phyloP scores from a whole-genome alignment of 2,797 vertebrate species.

The Tadarida brasiliensis region DNA sequence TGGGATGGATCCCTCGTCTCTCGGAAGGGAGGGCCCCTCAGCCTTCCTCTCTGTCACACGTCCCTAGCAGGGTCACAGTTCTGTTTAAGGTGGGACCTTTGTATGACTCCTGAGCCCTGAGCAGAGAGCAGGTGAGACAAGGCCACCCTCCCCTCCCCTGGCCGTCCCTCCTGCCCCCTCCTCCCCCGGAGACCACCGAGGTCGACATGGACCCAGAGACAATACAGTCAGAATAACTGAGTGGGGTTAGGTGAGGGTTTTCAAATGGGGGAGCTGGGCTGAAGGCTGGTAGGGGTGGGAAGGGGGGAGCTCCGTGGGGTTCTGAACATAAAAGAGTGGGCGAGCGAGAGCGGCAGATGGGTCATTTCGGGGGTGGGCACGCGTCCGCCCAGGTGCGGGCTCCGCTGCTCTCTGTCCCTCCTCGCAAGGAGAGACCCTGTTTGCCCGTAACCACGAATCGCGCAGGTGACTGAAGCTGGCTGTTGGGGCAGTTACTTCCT shows the following conservation, averaged over 20 bases:
- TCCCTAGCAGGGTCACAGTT: not conserved
- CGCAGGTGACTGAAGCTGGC: not conserved
- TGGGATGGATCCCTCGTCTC: not conserved
- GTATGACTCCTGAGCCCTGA: conserved; percentile 82
- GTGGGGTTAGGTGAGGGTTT: not conserved
- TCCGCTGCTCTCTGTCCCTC: not conserved
- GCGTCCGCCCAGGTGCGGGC: not conserved
- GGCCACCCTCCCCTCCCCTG: not conserved
- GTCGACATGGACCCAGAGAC: not conserved
- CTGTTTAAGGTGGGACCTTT: conserved; percentile 92
- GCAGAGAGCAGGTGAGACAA: not conserved
- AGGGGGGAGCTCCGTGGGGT: not conserved
- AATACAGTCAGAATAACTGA: not conserved
- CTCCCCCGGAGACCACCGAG: not conserved
- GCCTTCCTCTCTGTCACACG: not conserved
- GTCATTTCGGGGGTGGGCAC: not conserved
- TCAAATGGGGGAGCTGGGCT: not conserved
- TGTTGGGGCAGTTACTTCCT: conserved; percentile 57
- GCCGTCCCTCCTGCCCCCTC: too few relatives aligned
- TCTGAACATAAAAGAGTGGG: not conserved
- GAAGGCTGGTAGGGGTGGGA: not conserved
- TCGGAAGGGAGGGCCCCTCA: too few relatives aligned
- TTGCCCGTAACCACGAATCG: not conserved
- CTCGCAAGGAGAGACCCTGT: not conserved
- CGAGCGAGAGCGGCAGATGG: not conserved